Percentiles rank a stretch among this genome's conserved stretches.
These are phyloP conservation scores for Ephialtes manifestator DNA, from an alignment of 2,888 invertebrate species.

Conservation along the genomic window DNA sequence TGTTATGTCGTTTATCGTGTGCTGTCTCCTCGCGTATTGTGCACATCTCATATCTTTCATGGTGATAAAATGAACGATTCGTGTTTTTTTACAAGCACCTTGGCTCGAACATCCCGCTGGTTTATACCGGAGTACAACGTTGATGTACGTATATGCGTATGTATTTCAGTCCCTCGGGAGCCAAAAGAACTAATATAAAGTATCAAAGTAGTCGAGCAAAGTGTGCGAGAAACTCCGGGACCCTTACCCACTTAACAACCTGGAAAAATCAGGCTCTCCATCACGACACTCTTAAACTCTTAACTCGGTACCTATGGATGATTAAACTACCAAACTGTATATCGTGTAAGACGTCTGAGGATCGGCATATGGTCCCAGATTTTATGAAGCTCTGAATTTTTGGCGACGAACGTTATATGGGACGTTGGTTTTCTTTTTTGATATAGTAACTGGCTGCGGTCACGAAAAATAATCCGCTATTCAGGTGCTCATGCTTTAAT, in stretches of 20 bases:
- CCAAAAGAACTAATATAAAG: slow-evolving; percentile 1
- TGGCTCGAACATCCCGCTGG: neutral
- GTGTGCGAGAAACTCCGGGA: neutral
- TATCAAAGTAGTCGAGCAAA: neutral
- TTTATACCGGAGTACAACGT: neutral
- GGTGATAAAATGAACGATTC: slow-evolving; percentile 53
- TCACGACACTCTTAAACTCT: neutral
- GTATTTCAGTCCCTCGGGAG: neutral
- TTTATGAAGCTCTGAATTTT: slow-evolving; percentile 12
- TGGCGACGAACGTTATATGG: neutral
- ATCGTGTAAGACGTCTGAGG: neutral
- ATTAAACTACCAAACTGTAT: neutral
- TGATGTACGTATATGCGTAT: neutral
- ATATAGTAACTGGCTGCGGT: neutral
- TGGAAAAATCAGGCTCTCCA: neutral
- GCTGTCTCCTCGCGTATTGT: slow-evolving; percentile 12
- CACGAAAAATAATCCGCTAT: neutral
- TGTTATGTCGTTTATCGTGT: slow-evolving; percentile 33
- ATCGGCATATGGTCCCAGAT: neutral
- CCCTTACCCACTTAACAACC: neutral
- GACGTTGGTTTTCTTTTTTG: neutral
- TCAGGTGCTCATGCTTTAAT: neutral
- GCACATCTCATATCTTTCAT: slow-evolving; percentile 40
- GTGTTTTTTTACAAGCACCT: slow-evolving; percentile 31
- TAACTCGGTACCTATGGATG: slow-evolving; percentile 7